Base-by-base conservation (phyloP, 2,888 invertebrate species). In the Ommatoiulus sabulosus region DNA sequence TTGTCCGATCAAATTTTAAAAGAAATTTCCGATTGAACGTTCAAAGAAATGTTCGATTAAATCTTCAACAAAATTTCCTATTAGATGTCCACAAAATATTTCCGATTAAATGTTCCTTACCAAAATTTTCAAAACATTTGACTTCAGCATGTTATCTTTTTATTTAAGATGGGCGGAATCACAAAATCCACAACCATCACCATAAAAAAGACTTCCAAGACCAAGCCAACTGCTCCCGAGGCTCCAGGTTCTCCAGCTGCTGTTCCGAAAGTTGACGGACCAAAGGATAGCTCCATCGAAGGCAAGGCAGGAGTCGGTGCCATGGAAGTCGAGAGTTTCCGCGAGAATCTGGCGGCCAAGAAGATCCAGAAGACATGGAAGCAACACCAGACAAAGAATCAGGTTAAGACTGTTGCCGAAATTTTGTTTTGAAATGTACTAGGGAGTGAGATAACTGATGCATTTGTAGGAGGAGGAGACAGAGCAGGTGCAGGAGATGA, bases 321-420 rank as follows among this genome's bases (percentile, higher is more conserved):
- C 0, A 44, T 44, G 15, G 87, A 46, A 57, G 5, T 87, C 7
- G 87, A 87, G 7, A 87, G 48, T n/a, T 87, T 87, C 57, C 87
- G 87, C 0, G 46, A 52, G 35, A 87, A 87, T 48, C n/a, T 87
- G 48, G 87, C 87, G 0, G 87, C 87, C 20, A 87, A 87, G 87
- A 87, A 87, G 57, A 87, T 87, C 24, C 87, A 87, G 87, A 46
- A 87, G 24, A 8, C 52, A 4, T 87, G 87, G 87, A 87, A 87
- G 35, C 44, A 57, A n/a, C 46, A 20, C 35, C 87, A 57, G 20
- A 72, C 72, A 7, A 72, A 72, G 72, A 24, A 72, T 1, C 86
- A 35, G 86, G 46, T 46, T 20, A 46, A 24, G 7, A 1, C n/a
- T 7, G 10, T 0, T 86, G 24, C 24, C 0, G 10, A 24, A 72